phyloP scores from a whole-genome alignment of 2,888 invertebrate species.

The Dolichomitus sp. region DNA sequence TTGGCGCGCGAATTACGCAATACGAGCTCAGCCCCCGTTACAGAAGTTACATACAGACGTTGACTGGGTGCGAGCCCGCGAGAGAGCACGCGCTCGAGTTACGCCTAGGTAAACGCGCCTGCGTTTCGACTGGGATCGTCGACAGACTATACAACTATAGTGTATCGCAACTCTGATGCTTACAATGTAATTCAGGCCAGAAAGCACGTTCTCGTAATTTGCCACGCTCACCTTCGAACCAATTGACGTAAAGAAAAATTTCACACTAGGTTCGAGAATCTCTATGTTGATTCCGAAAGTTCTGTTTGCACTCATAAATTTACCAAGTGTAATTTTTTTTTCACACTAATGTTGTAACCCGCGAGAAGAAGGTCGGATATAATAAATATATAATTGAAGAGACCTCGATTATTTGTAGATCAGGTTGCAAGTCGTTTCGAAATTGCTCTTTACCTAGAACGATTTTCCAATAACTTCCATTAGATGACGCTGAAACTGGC shows the following conservation, averaged over 20 bases:
- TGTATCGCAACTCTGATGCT: neutral
- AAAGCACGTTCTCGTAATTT: constrained; percentile 6
- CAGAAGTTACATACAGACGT: constrained; percentile 53
- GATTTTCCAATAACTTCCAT: neutral
- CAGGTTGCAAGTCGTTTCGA: constrained; percentile 29
- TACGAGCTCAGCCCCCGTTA: constrained; percentile 46
- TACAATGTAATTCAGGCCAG: constrained; percentile 1
- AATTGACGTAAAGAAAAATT: constrained; percentile 19
- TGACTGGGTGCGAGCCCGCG: constrained; percentile 38
- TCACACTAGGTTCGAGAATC: constrained; percentile 19
- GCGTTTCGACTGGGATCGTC: constrained; percentile 6
- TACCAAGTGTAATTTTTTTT: constrained; percentile 6
- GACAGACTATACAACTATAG: neutral
- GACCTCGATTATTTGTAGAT: constrained; percentile 49
- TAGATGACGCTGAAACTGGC: too few relatives aligned
- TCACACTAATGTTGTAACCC: constrained; percentile 12
- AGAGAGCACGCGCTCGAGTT: constrained; percentile 47
- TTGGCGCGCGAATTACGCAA: constrained; percentile 53
- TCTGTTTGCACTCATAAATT: constrained; percentile 7
- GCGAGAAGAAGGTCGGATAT: constrained; percentile 32
- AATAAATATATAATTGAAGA: constrained; percentile 34
- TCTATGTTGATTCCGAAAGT: neutral
- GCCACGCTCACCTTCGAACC: neutral
- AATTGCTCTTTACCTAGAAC: constrained; percentile 28
- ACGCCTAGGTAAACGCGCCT: constrained; percentile 27